These are phyloP conservation scores for Holotrichia oblita DNA, from an alignment of 1,140 invertebrate species.

Conservation along the genomic window DNA sequence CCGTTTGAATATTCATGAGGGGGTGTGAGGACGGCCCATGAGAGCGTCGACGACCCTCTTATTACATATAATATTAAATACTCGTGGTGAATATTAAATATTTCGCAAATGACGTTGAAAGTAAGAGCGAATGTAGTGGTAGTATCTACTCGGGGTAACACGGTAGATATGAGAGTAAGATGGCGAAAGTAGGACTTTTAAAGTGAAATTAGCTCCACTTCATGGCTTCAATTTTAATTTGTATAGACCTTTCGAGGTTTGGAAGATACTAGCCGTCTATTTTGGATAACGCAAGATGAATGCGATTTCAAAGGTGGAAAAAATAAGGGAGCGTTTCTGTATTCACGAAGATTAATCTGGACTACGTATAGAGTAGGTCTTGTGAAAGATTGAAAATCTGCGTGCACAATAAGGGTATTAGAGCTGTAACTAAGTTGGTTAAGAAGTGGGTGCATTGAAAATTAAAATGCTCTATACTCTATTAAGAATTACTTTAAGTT, in stretches of 20 bases:
- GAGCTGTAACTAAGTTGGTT: too few relatives aligned
- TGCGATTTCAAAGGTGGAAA: not conserved
- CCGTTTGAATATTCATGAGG: conserved; percentile 3
- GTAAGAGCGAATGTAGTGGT: not conserved
- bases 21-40: not conserved
- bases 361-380: too few relatives aligned
- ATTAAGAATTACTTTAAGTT: too few relatives aligned
- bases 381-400: too few relatives aligned
- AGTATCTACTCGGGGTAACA: not conserved
- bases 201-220: conserved; percentile 6
- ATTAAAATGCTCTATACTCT: too few relatives aligned
- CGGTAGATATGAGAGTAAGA: not conserved
- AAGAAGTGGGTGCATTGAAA: too few relatives aligned
- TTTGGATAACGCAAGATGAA: not conserved
- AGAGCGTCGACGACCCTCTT: not conserved
- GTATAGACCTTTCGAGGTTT: not conserved
- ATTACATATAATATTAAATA: conserved; percentile 11
- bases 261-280: not conserved
- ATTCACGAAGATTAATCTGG: too few relatives aligned
- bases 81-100: conserved; percentile 1
- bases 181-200: not conserved
- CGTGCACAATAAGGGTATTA: too few relatives aligned
- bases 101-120: not conserved
- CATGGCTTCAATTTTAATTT: conserved; percentile 12
- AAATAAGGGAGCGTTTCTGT: too few relatives aligned